A percentile compares a stretch with the other conserved stretches of the same genome.
Evolutionary conservation across 1,140 invertebrate species (phyloP).

Genomic region (Bombus terrestris): DNA sequence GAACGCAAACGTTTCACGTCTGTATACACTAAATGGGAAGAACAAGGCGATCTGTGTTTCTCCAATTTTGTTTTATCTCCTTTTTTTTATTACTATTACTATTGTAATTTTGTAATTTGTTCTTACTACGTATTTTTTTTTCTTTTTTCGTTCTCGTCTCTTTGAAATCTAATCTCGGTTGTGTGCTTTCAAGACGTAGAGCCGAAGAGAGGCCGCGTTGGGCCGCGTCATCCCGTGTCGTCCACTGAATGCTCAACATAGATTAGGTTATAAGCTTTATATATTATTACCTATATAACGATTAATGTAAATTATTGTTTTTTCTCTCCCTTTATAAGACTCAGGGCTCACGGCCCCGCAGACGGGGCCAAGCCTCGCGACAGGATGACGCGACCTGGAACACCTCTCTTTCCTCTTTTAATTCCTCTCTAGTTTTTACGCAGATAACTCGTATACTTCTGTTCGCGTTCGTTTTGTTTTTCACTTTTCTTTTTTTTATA

Average conservation of each 20-base stretch:
- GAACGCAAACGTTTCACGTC: conserved; percentile 28
- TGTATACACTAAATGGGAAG: conserved; percentile 53
- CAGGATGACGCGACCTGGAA: conserved; percentile 66
- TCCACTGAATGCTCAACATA: conserved; percentile 79
- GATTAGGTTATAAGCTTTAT: conserved; percentile 71
- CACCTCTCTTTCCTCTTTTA: conserved; percentile 34
- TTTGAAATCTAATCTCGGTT: conserved; percentile 34
- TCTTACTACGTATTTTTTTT: background rate
- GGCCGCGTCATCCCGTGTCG: conserved; percentile 68
- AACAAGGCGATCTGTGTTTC: conserved; percentile 58
- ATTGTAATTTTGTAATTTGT: conserved; percentile 37
- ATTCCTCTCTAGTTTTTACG: conserved; percentile 5
- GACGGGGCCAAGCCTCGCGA: conserved; percentile 58
- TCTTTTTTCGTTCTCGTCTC: background rate
- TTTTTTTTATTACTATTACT: conserved; percentile 32
- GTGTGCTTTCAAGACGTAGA: conserved; percentile 53
- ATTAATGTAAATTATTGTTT: conserved; percentile 77
- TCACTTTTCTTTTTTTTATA: background rate
- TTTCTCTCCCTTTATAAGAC: conserved; percentile 68
- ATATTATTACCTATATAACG: conserved; percentile 71
- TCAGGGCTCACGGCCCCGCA: conserved; percentile 52
- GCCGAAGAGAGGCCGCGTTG: conserved; percentile 29
- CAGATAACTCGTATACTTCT: conserved; percentile 4
- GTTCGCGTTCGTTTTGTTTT: conserved; percentile 28
- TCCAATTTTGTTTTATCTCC: conserved; percentile 36